Base-by-base conservation (phyloP, 1,140 invertebrate genomes). In the Scaptomyza montana region DNA sequence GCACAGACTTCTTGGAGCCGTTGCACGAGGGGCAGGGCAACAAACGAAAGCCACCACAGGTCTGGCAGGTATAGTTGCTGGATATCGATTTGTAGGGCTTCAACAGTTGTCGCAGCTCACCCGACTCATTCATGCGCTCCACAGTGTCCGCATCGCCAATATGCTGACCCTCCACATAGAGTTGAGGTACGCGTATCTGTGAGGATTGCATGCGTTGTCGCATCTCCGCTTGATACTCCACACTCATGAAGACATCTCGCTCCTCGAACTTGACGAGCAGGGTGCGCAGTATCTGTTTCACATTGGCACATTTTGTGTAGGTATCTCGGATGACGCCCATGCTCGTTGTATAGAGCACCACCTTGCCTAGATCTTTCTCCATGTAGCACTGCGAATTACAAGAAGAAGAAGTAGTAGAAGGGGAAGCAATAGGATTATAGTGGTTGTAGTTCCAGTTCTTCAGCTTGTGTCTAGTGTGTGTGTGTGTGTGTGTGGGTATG, bases 1-100 rank as follows among this genome's bases (percentile, higher is more conserved):
- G 96, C 2, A 97, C 95, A 7, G 97, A 98, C 93, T 98, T 98
- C 94, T 99, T 99, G 90, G 97, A 98, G 7, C 98, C 98, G 86
- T 97, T 98, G 93, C 98, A 99, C 47, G 97, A 94, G 6, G 95
- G 94, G 92, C 98, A 99, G 0, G 98, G 97, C 39, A 98, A 94
- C 55, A 97, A 95, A 49, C 97, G 94, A 93, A 97, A 98, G 2
- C 98, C 98, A 7, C 98, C 98, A 92, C 98, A 99, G 59, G 95
- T 94, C 81, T 95, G 94, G 92, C 98, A 99, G 12, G 95, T 96
- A 63, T 93, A 95, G 84, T 95, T 95, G 2, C 95, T 95, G 78
- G 96, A 94, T 49, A 95, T 93, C 92, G 95, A 96, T 96, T 97
- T 97, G 93, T 97, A 99, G 63, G 96, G 96, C 93, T 97, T 96